Evolutionary conservation across 2,797 vertebrate species (phyloP).

Genomic region (Amblyraja radiata): DNA sequence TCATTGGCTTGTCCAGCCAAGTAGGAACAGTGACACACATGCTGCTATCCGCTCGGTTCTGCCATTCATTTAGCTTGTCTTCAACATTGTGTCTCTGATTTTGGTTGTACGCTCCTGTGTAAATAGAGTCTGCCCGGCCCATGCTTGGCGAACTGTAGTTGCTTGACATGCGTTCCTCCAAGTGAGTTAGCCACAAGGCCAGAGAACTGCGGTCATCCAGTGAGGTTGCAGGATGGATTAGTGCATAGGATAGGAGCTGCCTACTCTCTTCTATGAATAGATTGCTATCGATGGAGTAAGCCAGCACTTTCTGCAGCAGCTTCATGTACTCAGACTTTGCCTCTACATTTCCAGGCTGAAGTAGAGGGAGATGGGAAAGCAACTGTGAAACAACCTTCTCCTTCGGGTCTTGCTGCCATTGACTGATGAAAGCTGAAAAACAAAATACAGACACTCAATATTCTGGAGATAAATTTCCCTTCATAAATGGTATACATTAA

Average conservation of each 20-base stretch:
- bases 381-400: slow-evolving; percentile 84
- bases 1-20: slow-evolving; percentile 75
- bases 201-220: slow-evolving; percentile 87
- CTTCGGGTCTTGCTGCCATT: slow-evolving; percentile 89
- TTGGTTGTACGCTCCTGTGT: slow-evolving; percentile 65
- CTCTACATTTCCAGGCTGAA: slow-evolving; percentile 84
- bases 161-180: slow-evolving; percentile 81
- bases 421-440: slow-evolving; percentile 75
- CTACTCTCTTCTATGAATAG: slow-evolving; percentile 89
- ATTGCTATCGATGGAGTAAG: slow-evolving; percentile 88
- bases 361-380: slow-evolving; percentile 82
- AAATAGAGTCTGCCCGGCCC: slow-evolving; percentile 53
- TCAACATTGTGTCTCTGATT: slow-evolving; percentile 58
- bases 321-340: slow-evolving; percentile 95
- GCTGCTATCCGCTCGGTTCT: slow-evolving; percentile 60
- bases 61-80: slow-evolving; percentile 72
- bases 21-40: slow-evolving; percentile 65
- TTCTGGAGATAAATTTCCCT: not conserved
- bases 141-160: slow-evolving; percentile 55
- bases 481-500: not conserved
- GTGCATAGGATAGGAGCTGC: slow-evolving; percentile 91
- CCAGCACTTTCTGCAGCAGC: slow-evolving; percentile 84
- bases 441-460: not conserved
- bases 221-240: slow-evolving; percentile 91
- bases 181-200: slow-evolving; percentile 87